phyloP scores from a whole-genome alignment of 2,113 vertebrate genomes.

The Dipodomys ordii region DNA sequence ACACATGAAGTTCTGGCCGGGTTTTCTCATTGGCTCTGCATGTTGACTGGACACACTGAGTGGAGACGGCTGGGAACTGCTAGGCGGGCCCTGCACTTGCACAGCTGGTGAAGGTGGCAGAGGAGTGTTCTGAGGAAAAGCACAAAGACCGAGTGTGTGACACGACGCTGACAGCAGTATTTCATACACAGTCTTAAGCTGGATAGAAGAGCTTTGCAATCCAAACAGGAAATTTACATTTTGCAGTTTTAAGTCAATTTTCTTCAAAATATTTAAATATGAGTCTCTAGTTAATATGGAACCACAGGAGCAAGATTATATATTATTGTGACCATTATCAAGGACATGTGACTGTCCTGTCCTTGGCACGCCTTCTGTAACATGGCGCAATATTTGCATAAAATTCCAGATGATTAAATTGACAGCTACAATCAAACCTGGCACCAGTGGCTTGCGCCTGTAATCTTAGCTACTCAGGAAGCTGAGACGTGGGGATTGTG shows the following conservation, averaged over 20 bases:
- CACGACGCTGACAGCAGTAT: conserved; percentile 20
- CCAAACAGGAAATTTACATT: conserved; percentile 35
- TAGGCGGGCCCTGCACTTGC: conserved; percentile 88
- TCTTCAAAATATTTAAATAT: conserved; percentile 40
- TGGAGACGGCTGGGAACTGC: conserved; percentile 88
- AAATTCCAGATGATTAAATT: too few relatives aligned
- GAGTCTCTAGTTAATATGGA: conserved; percentile 2
- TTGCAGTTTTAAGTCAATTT: conserved; percentile 33
- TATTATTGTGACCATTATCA: background rate
- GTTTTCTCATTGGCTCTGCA: conserved; percentile 92
- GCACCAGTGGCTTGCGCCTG: too few relatives aligned
- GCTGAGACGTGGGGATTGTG: too few relatives aligned
- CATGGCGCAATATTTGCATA: background rate
- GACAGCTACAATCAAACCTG: too few relatives aligned
- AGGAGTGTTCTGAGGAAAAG: conserved; percentile 87
- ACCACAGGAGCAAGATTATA: conserved; percentile 43
- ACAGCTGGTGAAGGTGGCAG: conserved; percentile 90
- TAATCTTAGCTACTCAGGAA: too few relatives aligned
- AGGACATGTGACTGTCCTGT: background rate
- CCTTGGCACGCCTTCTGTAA: background rate
- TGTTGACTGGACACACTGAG: conserved; percentile 89
- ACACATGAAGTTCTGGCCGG: conserved; percentile 99
- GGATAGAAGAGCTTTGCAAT: background rate
- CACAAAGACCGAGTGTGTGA: conserved; percentile 77
- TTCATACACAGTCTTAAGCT: conserved; percentile 52